Evolutionary conservation across 2,888 invertebrate genomes (phyloP).

Genomic region (Spodoptera exigua): DNA sequence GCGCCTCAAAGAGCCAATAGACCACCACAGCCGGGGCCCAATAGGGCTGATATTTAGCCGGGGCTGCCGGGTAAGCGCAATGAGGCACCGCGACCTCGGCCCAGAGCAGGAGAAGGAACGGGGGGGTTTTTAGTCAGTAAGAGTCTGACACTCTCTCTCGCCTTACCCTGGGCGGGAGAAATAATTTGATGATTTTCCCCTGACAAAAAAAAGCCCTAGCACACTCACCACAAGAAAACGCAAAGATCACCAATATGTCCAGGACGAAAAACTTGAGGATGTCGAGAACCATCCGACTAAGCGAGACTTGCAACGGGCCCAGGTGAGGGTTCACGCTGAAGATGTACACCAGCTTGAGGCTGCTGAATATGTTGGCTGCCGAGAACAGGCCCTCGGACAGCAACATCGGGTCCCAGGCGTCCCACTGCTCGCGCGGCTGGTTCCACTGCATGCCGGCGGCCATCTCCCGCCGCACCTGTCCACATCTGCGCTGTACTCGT

Average conservation of each 20-base stretch:
- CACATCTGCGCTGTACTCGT: too few species aligned
- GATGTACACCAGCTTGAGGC: slow-evolving; percentile 98
- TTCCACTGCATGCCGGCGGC: slow-evolving; percentile 89
- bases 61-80: too few species aligned
- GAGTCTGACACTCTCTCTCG: too few species aligned
- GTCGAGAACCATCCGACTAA: slow-evolving; percentile 98
- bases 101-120: too few species aligned
- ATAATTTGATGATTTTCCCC: too few species aligned
- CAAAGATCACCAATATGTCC: slow-evolving; percentile 97
- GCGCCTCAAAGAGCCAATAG: too few species aligned
- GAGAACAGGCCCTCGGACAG: slow-evolving; percentile 98
- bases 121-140: too few species aligned
- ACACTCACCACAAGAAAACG: slow-evolving; percentile 97
- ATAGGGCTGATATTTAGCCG: too few species aligned
- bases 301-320: slow-evolving; percentile 98
- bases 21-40: too few species aligned
- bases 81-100: too few species aligned
- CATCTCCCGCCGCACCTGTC: slow-evolving; percentile 93
- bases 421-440: slow-evolving; percentile 97
- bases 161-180: too few species aligned
- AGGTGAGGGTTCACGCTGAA: slow-evolving; percentile 99
- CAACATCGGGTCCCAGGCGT: slow-evolving; percentile 99
- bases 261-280: slow-evolving; percentile 99
- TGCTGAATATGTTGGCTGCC: slow-evolving; percentile 98
- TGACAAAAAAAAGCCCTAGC: too few species aligned